Evolutionary conservation across 1,140 invertebrate genomes (phyloP).

Genomic region (Thereuonema tuberculata): DNA sequence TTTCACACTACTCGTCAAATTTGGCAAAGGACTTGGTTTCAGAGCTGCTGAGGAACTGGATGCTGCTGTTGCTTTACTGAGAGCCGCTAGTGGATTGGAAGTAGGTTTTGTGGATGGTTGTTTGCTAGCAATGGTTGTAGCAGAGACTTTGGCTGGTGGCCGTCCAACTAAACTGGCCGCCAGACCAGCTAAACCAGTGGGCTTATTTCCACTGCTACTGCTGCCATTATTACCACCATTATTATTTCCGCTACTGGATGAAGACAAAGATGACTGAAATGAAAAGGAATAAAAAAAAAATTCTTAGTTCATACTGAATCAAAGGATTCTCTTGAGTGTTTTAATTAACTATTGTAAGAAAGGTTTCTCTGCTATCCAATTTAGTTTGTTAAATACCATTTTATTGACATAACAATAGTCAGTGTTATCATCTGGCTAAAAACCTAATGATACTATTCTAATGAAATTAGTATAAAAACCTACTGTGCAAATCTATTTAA

Average conservation of each 20-base stretch:
- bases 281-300: not conserved
- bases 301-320: no score
- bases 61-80: not conserved
- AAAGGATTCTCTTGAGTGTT: no score
- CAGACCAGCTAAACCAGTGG: conserved; percentile 32
- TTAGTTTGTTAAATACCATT: no score
- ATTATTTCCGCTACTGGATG: not conserved
- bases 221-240: conserved; percentile 4
- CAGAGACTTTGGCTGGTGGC: conserved; percentile 19
- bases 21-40: not conserved
- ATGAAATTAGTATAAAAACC: no score
- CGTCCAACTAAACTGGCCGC: conserved; percentile 31
- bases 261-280: not conserved
- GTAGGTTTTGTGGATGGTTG: conserved; percentile 17
- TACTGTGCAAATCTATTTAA: no score
- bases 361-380: no score
- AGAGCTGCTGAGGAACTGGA: not conserved
- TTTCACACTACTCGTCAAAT: no score
- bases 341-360: no score
- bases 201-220: conserved; percentile 23
- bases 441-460: no score
- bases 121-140: conserved; percentile 12
- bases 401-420: no score
- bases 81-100: not conserved
- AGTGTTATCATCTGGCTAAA: no score